A percentile compares a stretch with the other conserved stretches of the same genome.
These are phyloP conservation scores for Ypsolopha sequella DNA, from an alignment of 2,888 invertebrate genomes.

Conservation along the genomic window DNA sequence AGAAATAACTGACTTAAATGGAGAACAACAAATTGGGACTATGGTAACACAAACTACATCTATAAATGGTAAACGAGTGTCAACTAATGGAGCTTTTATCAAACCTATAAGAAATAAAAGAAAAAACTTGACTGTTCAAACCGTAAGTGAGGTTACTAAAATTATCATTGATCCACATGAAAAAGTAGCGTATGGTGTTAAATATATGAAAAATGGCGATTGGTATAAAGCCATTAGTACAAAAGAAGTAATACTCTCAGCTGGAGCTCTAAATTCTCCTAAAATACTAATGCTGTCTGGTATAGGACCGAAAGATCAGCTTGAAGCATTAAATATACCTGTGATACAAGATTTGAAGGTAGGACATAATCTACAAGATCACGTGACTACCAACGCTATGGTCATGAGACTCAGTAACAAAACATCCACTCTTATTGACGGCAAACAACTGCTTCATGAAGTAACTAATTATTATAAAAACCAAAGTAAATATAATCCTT, in stretches of 20 bases:
- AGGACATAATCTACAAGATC: constrained; percentile 81
- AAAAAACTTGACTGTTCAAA: constrained; percentile 56
- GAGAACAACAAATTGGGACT: constrained; percentile 67
- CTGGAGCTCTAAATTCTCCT: constrained; percentile 71
- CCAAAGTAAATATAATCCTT: constrained; percentile 37
- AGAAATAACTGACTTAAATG: constrained; percentile 68
- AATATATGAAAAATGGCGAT: constrained; percentile 27
- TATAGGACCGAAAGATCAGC: constrained; percentile 68
- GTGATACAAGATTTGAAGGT: constrained; percentile 75
- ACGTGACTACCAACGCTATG: constrained; percentile 67
- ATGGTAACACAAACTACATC: constrained; percentile 73
- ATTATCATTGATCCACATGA: constrained; percentile 59
- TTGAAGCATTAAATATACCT: constrained; percentile 51
- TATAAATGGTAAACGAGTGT: constrained; percentile 67
- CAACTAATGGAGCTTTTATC: constrained; percentile 74
- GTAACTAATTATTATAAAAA: constrained; percentile 41
- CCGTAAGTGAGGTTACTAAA: constrained; percentile 63
- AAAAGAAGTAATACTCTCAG: constrained; percentile 73
- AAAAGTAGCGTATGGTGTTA: constrained; percentile 34
- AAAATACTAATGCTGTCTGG: constrained; percentile 75
- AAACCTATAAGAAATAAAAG: constrained; percentile 67
- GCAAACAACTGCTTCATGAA: constrained; percentile 36
- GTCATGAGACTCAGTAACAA: constrained; percentile 63
- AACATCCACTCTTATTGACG: constrained; percentile 50
- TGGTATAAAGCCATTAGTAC: constrained; percentile 32